Conservation (phyloP, 2,113 vertebrate genomes). For the Melanostigma gelatinosum region DNA sequence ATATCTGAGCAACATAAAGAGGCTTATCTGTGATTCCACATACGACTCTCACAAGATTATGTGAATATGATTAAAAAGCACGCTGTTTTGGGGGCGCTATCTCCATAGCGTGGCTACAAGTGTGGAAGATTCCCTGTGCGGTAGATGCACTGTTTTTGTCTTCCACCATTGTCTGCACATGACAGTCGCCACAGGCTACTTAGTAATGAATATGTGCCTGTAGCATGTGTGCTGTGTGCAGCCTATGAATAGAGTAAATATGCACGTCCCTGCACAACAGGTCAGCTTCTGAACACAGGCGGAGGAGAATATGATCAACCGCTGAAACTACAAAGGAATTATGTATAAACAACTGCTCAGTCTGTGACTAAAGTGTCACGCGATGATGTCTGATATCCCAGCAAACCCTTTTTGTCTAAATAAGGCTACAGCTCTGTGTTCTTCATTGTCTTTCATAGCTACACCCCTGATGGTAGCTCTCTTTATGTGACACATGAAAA, state of each 20-base stretch:
- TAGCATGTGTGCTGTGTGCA: conserved; percentile 74
- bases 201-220: conserved; percentile 81
- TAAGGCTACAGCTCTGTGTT: conserved; percentile 68
- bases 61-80: conserved; percentile 70
- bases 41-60: conserved; percentile 70
- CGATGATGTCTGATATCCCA: conserved; percentile 67
- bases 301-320: conserved; percentile 72
- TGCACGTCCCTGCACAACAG: conserved; percentile 81
- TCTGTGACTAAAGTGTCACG: conserved; percentile 70
- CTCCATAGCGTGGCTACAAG: conserved; percentile 69
- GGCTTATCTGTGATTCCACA: conserved; percentile 74
- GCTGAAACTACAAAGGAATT: conserved; percentile 77
- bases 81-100: conserved; percentile 37
- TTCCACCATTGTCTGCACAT: conserved; percentile 78
- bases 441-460: conserved; percentile 67
- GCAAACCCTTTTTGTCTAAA: conserved; percentile 75
- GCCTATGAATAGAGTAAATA: conserved; percentile 80
- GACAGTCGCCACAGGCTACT: conserved; percentile 81
- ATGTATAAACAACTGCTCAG: conserved; percentile 72
- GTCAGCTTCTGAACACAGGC: conserved; percentile 74
- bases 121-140: conserved; percentile 70
- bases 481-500: conserved; percentile 72
- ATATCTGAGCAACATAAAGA: conserved; percentile 74
- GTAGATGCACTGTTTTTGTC: conserved; percentile 71
- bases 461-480: conserved; percentile 66